Conservation (phyloP, 1,140 invertebrate genomes). For the Stegodyphus dumicola region DNA sequence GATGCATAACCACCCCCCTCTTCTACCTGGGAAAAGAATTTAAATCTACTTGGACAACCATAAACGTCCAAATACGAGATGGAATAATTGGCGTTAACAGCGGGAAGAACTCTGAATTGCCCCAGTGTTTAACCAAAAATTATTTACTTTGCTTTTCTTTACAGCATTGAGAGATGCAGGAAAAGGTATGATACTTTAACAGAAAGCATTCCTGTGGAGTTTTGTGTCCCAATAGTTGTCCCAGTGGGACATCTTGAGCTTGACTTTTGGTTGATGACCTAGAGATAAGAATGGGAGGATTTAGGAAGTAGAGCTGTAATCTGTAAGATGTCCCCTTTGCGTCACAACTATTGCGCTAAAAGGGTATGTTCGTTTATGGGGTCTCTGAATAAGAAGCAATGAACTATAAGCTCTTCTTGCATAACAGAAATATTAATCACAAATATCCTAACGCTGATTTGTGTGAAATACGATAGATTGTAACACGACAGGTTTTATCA, state of each 20-base stretch:
- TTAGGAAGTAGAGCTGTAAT: neutral
- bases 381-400: neutral
- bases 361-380: neutral
- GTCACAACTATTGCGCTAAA: neutral
- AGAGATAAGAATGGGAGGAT: slow-evolving; percentile 32
- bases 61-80: neutral
- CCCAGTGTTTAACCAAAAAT: neutral
- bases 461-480: too few relatives aligned
- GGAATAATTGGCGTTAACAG: slow-evolving; percentile 34
- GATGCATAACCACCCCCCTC: neutral
- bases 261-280: slow-evolving; percentile 32
- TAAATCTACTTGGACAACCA: slow-evolving; percentile 27
- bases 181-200: slow-evolving; percentile 6
- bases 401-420: neutral
- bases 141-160: slow-evolving; percentile 33
- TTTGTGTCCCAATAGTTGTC: slow-evolving; percentile 33
- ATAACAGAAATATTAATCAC: neutral
- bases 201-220: slow-evolving; percentile 15
- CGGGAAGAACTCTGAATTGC: neutral
- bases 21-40: neutral
- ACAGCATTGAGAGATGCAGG: slow-evolving; percentile 4
- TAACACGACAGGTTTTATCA: too few relatives aligned
- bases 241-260: neutral
- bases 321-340: neutral
- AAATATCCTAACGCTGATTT: too few relatives aligned